Base-by-base conservation (phyloP, 2,797 vertebrate genomes). In the Schizopygopsis pylzovi region DNA sequence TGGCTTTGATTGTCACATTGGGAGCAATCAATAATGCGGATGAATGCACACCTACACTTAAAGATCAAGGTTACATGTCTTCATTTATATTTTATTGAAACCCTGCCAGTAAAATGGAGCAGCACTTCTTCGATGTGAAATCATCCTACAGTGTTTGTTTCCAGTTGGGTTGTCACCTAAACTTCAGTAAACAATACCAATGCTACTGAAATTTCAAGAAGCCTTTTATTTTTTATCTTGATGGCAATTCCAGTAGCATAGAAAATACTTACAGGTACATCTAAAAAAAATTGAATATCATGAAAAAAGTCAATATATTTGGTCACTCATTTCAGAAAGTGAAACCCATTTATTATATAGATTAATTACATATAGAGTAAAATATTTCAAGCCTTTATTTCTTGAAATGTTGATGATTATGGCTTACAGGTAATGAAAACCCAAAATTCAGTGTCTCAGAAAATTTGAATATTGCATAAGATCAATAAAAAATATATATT, bases 41-140 rank as follows among this genome's bases (percentile, higher is more conserved):
- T 90, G 86, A 86, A 90, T 88, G 76, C 77, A 47, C 70, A 81
- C 61, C 79, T 83, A n/a, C 78, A 75, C 75, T 80, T 82, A 85
- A 82, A 85, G 78, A 88, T 87, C 89, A 92, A 90, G 91, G 83
- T 89, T 88, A 82, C 81, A 82, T 28, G 37, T 90, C 85, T 67
- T 87, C 67, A 85, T 87, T 87, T 88, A 77, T 73, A 85, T 85
- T 82, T 78, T 73, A 15, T 71, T 75, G 2, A 41, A 47, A 76
- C 47, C 33, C 59, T 56, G 20, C 59, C 70, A n/a, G 52, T 71
- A 71, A 82, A 33, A 22, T 39, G 49, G 52, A 65, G 54, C 12
- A 33, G 71, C 16, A 22, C 18, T 56, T 54, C 83, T 67, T 4
- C 0, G 22, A 39, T 75, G 43, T 49, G 5, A 43, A 54, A 65